phyloP scores from a whole-genome alignment of 2,797 vertebrate genomes.

The Syngnathus acus region DNA sequence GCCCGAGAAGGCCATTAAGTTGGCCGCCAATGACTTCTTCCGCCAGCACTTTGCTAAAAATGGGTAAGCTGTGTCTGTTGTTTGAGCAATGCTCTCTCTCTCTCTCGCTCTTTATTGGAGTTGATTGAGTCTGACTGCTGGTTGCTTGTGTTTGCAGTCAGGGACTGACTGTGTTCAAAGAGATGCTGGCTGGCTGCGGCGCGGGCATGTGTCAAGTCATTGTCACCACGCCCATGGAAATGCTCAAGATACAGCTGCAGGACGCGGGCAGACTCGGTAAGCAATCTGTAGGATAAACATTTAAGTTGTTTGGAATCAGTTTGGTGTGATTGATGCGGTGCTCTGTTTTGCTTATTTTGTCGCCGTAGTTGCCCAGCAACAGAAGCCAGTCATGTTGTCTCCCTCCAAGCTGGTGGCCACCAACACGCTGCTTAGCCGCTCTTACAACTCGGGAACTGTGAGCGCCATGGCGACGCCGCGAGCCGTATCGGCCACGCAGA shows the following conservation, averaged over 20 bases:
- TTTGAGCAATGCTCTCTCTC: background rate
- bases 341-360: background rate
- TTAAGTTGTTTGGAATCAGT: no score
- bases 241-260: constrained; percentile 83
- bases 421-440: constrained; percentile 68
- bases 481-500: constrained; percentile 71
- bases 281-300: background rate
- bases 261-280: constrained; percentile 77
- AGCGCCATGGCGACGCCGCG: constrained; percentile 27
- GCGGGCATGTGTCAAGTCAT: constrained; percentile 81
- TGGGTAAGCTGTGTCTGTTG: constrained; percentile 53
- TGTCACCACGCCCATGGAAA: constrained; percentile 82
- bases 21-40: constrained; percentile 79
- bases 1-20: constrained; percentile 79
- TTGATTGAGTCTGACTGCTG: background rate
- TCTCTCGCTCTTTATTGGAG: no score
- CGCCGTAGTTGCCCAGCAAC: constrained; percentile 68
- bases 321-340: no score
- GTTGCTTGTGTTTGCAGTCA: constrained; percentile 53
- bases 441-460: constrained; percentile 66
- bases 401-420: constrained; percentile 64
- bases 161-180: constrained; percentile 69
- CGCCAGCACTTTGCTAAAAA: constrained; percentile 68
- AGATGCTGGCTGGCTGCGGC: constrained; percentile 81
- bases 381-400: constrained; percentile 59